Base-by-base conservation (phyloP, 2,888 invertebrate species). In the Calameuta filiformis region DNA sequence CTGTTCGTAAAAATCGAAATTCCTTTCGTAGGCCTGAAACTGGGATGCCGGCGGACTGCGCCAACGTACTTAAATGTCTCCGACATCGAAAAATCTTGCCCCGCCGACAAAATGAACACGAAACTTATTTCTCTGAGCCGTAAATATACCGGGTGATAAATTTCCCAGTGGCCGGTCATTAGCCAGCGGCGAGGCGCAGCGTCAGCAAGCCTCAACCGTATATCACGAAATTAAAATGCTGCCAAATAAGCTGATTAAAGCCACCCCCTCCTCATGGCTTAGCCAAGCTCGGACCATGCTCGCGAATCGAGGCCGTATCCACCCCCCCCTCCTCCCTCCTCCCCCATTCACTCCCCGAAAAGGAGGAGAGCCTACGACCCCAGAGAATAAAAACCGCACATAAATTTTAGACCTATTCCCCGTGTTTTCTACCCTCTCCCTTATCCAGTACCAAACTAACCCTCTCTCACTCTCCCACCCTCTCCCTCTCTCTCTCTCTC, bases 211-310 rank as follows among this genome's bases (percentile, higher is more conserved):
- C 73, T 79, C 69, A 31, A 68, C 35, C 81, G 78, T 85, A 82
- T 79, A 81, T 83, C 77, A 81, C 75, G 78, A 83, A 85, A 85
- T 82, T 83, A 86, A 85, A 86, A 83, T 80, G 77, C 81, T 82
- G 81, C 81, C 83, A 82, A 85, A 84, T 84, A 82, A 85, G 78
- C 82, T 79, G 84, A 86, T 86, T 85, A 81, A 82, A 80, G 79
- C 68, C 71, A 56, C 68, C 80, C 33, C 30, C 56, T 12, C 23
- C 9, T 31, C 33, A 23, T 2, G 56, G 56, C 56, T 56, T 56
- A 56, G 23, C 56, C 9, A 9, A 9, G 56, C 56, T 56, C 15
- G 23, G 56, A 15, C 56, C 1, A 23, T 23, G 56, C 56, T 34
- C 71, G 31, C 31, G 15, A 34, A 31, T 31, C 33, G 12, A 34